Conservation (phyloP, 2,797 vertebrate species). For the Onychomys arenicola region DNA sequence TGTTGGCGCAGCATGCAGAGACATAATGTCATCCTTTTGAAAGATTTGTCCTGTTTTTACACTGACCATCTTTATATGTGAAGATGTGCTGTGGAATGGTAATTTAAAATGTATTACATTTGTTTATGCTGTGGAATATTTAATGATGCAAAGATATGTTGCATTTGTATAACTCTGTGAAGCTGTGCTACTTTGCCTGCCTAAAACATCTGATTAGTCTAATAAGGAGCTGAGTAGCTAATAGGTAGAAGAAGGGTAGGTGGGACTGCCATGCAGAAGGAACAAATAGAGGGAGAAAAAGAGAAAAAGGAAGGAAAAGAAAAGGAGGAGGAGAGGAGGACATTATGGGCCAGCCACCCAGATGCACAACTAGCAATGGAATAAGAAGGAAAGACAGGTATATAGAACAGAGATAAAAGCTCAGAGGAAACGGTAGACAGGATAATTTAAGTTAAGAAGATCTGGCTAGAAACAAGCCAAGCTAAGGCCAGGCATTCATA, state of each 20-base stretch:
- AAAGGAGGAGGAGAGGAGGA: too few species aligned
- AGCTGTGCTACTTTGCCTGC: neutral
- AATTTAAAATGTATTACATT: neutral
- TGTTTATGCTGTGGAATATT: neutral
- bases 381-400: too few species aligned
- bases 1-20: constrained; percentile 3
- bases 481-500: neutral
- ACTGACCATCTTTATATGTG: neutral
- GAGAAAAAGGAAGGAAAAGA: neutral
- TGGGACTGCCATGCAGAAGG: neutral
- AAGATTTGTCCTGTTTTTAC: neutral
- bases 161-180: neutral
- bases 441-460: too few species aligned
- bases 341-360: too few species aligned
- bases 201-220: neutral
- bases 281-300: neutral
- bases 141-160: neutral
- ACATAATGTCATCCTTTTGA: neutral
- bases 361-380: too few species aligned
- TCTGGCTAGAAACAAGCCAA: neutral
- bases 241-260: neutral
- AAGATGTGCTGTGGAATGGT: neutral
- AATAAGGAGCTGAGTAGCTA: neutral
- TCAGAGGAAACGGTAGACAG: too few species aligned
- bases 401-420: too few species aligned